Evolutionary conservation across 2,888 invertebrate species (phyloP).

Genomic region (Dryococelus australis): DNA sequence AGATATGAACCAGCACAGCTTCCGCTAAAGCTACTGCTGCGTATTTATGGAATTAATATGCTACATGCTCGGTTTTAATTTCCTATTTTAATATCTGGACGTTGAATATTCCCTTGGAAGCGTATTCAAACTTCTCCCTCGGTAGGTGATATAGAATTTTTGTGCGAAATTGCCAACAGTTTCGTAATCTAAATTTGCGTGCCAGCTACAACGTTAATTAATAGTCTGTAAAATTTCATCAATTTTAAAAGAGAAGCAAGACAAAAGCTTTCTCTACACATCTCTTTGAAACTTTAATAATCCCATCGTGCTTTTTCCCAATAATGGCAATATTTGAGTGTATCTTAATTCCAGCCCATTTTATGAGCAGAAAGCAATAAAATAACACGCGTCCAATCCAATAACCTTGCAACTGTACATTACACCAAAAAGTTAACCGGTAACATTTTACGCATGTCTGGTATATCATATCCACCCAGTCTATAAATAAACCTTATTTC

Average conservation of each 20-base stretch:
- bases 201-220: neutral
- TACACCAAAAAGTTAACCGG: too few species aligned
- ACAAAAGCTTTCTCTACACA: neutral
- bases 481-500: too few species aligned
- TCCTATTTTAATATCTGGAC: neutral
- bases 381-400: too few species aligned
- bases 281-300: constrained; percentile 16
- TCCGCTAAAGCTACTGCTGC: too few species aligned
- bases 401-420: too few species aligned
- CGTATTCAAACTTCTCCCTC: neutral
- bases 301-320: neutral
- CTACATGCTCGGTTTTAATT: neutral
- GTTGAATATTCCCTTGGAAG: neutral
- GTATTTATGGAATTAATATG: neutral
- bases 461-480: too few species aligned
- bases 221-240: constrained; percentile 4
- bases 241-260: neutral
- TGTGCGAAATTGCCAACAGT: neutral
- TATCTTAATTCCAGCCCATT: neutral
- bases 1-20: too few species aligned
- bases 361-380: too few species aligned
- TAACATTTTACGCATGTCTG: too few species aligned
- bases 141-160: neutral
- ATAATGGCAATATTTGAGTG: neutral
- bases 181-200: neutral